Conservation (phyloP, 2,888 invertebrate species). For the Noctua janthe region DNA sequence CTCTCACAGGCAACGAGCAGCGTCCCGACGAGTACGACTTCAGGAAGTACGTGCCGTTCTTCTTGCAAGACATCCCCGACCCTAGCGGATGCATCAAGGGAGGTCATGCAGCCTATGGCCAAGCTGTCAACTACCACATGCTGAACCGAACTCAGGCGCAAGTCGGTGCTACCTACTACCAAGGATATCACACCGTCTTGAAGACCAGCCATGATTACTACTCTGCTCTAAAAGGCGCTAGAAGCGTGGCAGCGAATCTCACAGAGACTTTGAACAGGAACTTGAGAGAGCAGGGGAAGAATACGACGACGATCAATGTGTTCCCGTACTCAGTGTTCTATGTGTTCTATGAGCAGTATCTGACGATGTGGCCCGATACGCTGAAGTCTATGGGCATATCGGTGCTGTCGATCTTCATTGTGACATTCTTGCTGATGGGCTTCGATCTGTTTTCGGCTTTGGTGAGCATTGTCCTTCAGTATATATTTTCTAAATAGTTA, state of each 20-base stretch:
- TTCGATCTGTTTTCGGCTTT: slow-evolving; percentile 97
- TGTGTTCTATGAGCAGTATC: slow-evolving; percentile 99
- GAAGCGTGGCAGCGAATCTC: slow-evolving; percentile 95
- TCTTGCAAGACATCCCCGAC: slow-evolving; percentile 95
- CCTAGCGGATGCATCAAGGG: slow-evolving; percentile 93
- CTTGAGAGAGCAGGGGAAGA: slow-evolving; percentile 85
- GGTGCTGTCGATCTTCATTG: slow-evolving; percentile 97
- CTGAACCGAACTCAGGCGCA: slow-evolving; percentile 73
- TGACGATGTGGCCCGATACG: slow-evolving; percentile 98
- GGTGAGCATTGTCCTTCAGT: slow-evolving; percentile 71
- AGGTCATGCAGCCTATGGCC: slow-evolving; percentile 96
- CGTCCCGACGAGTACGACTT: slow-evolving; percentile 92
- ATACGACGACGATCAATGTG: slow-evolving; percentile 90
- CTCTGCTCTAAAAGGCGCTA: slow-evolving; percentile 95
- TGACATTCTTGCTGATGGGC: slow-evolving; percentile 97
- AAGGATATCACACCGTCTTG: slow-evolving; percentile 96
- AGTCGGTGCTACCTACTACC: slow-evolving; percentile 95
- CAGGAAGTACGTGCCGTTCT: slow-evolving; percentile 94
- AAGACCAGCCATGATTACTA: slow-evolving; percentile 98
- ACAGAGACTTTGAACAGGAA: slow-evolving; percentile 91
- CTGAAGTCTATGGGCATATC: slow-evolving; percentile 96
- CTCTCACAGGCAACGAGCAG: slow-evolving; percentile 81
- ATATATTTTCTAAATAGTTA: too few species aligned
- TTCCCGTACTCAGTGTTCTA: slow-evolving; percentile 99
- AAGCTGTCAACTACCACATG: slow-evolving; percentile 92